A percentile compares a stretch with the other conserved stretches of the same genome.
These are phyloP conservation scores for Haliaeetus leucogaster DNA, from an alignment of 2,113 vertebrate genomes.

Conservation along the genomic window DNA sequence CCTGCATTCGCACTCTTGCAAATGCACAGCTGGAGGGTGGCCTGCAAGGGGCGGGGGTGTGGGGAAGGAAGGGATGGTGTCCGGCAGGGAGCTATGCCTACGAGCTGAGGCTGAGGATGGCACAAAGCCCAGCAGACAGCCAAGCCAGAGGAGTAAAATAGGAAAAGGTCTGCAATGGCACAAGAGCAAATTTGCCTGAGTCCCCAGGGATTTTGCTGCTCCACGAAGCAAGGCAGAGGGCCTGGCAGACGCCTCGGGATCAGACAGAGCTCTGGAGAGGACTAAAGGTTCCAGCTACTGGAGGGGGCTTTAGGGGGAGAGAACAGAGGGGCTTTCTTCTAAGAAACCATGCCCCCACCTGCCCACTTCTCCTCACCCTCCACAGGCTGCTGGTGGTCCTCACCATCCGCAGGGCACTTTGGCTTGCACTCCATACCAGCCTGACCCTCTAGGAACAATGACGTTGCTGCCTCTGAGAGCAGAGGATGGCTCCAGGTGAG, in stretches of 20 bases:
- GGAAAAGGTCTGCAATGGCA: background rate
- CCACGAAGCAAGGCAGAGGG: background rate
- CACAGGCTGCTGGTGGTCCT: background rate
- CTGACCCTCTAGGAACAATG: background rate
- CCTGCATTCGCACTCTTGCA: background rate
- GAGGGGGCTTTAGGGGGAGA: background rate
- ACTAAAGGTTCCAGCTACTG: background rate
- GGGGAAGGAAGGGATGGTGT: background rate
- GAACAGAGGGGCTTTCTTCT: background rate
- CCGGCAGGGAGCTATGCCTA: accelerated
- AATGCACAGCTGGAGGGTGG: background rate
- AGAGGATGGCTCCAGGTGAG: background rate
- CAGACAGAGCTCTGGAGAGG: background rate
- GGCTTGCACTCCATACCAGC: background rate
- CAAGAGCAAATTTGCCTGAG: background rate
- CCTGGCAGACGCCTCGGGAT: background rate
- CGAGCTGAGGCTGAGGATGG: background rate
- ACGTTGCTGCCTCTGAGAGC: background rate
- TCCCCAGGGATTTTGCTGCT: background rate
- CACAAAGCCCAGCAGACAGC: background rate
- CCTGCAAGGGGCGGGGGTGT: background rate
- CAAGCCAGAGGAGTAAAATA: background rate
- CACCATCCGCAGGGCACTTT: background rate
- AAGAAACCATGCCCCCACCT: background rate
- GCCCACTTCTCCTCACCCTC: background rate